Conservation (phyloP, 1,140 invertebrate genomes). For the Diplogasteroides magnus region DNA sequence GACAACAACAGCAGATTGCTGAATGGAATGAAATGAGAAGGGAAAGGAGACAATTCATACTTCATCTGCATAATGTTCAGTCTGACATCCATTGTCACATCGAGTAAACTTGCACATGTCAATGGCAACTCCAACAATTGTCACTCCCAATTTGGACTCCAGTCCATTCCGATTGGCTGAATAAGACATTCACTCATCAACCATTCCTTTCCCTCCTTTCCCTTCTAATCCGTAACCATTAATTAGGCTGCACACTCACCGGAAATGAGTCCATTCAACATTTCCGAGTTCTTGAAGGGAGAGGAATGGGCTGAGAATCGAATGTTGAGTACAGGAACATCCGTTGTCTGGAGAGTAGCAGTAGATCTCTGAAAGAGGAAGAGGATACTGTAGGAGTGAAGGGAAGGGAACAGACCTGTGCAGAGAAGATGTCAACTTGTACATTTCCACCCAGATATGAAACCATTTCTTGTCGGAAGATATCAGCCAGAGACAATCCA, state of each 20-base stretch:
- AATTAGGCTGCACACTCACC: too few relatives aligned
- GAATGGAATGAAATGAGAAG: neutral
- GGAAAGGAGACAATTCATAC: neutral
- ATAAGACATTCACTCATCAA: too few relatives aligned
- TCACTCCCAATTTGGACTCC: slow-evolving; percentile 32
- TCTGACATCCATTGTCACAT: slow-evolving; percentile 53
- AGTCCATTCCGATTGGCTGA: slow-evolving; percentile 35
- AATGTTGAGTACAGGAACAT: slow-evolving; percentile 39
- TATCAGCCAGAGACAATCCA: slow-evolving; percentile 24
- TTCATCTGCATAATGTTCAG: slow-evolving; percentile 11
- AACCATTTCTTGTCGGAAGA: slow-evolving; percentile 31
- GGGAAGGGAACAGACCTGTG: slow-evolving; percentile 34
- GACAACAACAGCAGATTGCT: slow-evolving; percentile 45
- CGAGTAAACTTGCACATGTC: slow-evolving; percentile 54
- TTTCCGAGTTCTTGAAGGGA: neutral
- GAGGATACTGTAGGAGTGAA: neutral
- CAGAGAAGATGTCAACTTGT: slow-evolving; percentile 43
- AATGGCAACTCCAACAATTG: slow-evolving; percentile 48
- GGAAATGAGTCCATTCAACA: too few relatives aligned
- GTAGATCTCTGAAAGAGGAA: slow-evolving; percentile 20
- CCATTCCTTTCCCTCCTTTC: neutral
- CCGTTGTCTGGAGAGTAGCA: slow-evolving; percentile 29
- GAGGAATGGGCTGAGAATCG: slow-evolving; percentile 39
- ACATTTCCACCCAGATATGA: slow-evolving; percentile 28
- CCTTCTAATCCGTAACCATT: too few relatives aligned